Conservation (phyloP, 2,797 vertebrate species). For the Sitta carolinensis region DNA sequence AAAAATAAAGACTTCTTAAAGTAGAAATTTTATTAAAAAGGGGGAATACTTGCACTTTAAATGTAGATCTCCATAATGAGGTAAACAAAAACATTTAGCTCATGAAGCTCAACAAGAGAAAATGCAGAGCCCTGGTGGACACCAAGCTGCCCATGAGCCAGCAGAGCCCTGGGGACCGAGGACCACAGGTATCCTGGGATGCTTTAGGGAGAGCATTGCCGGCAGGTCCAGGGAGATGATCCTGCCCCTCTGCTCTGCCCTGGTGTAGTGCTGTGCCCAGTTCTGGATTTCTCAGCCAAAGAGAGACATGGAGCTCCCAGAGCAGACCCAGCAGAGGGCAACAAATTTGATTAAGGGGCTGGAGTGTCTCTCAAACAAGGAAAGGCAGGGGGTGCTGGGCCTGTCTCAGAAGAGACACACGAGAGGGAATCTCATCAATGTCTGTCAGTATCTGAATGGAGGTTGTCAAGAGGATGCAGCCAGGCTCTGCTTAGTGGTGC, state of each 20-base stretch:
- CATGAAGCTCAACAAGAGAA: background rate
- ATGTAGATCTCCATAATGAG: too few species aligned
- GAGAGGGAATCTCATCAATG: background rate
- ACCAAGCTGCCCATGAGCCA: background rate
- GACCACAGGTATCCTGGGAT: too few species aligned
- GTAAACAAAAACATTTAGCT: too few species aligned
- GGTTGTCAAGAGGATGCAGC: too few species aligned
- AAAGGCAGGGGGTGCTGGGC: background rate
- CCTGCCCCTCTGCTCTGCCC: background rate
- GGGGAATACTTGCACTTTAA: too few species aligned
- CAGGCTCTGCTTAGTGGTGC: background rate
- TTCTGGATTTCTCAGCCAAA: background rate
- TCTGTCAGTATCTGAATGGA: background rate
- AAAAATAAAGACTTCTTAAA: too few species aligned
- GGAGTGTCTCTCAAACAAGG: background rate
- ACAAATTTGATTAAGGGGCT: fast-evolving
- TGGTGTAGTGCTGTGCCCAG: fast-evolving
- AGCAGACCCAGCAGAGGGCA: background rate
- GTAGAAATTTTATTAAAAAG: too few species aligned
- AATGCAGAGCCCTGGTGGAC: too few species aligned
- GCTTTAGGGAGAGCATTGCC: fast-evolving
- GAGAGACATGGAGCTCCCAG: fast-evolving
- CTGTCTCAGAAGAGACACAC: background rate
- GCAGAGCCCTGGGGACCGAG: background rate
- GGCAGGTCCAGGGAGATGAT: fast-evolving